phyloP scores from a whole-genome alignment of 2,113 vertebrate species.

The Apistogramma diplotaenia region DNA sequence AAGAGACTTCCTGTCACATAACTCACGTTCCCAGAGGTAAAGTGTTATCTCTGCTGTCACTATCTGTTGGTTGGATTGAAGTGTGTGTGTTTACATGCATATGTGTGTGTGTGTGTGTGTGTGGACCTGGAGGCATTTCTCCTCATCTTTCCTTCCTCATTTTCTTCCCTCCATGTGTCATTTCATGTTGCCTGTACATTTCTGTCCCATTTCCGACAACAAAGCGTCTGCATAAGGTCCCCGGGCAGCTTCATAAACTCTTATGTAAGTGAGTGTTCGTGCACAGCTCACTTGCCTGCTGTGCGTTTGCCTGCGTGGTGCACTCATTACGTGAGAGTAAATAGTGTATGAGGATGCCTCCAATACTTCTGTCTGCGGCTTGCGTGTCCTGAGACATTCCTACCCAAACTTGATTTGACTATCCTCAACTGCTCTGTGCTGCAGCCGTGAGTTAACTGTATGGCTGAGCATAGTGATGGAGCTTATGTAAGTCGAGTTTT shows the following conservation, averaged over 20 bases:
- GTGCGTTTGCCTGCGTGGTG: constrained; percentile 18
- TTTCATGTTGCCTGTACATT: constrained; percentile 5
- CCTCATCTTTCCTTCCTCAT: constrained; percentile 13
- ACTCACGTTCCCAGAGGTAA: constrained; percentile 54
- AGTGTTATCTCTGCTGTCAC: constrained; percentile 37
- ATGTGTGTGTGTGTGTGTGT: background rate
- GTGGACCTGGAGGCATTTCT: background rate
- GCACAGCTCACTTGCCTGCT: constrained; percentile 1
- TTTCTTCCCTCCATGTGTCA: background rate
- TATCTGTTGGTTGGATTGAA: constrained; percentile 21
- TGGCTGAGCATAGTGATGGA: constrained; percentile 19
- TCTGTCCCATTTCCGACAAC: constrained; percentile 29
- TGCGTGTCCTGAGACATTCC: constrained; percentile 11
- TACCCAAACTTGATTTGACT: background rate
- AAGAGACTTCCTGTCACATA: constrained; percentile 57
- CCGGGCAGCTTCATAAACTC: constrained; percentile 33
- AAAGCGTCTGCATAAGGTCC: constrained; percentile 31
- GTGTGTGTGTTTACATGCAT: background rate
- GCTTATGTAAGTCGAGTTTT: constrained; percentile 61
- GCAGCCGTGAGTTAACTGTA: constrained; percentile 11
- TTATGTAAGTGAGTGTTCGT: constrained; percentile 49
- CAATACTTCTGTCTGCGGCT: constrained; percentile 21
- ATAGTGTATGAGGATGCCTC: constrained; percentile 6
- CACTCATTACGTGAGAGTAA: constrained; percentile 11
- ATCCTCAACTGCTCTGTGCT: constrained; percentile 11